Conservation (phyloP, 23 tunicate species). For the Styela clava region DNA sequence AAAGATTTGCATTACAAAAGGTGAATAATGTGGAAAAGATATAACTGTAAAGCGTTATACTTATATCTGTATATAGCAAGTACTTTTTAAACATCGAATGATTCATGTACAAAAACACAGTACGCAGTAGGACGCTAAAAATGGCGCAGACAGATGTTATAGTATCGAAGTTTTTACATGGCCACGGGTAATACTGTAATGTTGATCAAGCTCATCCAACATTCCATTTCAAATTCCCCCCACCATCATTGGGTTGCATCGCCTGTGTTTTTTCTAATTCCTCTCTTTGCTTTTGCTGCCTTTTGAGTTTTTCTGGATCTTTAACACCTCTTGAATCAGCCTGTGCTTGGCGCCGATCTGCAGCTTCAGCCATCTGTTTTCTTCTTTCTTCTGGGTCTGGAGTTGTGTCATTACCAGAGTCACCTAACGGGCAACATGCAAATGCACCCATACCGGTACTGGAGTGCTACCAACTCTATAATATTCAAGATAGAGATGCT, state of each 20-base stretch:
- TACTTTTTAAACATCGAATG: too few relatives aligned
- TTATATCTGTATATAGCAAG: too few relatives aligned
- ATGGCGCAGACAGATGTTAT: too few relatives aligned
- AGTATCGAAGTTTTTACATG: too few relatives aligned
- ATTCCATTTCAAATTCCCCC: not conserved
- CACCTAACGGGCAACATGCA: not conserved
- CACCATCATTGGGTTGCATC: not conserved
- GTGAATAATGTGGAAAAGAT: too few relatives aligned
- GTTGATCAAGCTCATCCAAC: not conserved
- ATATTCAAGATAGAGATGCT: too few relatives aligned
- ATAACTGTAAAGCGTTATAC: too few relatives aligned
- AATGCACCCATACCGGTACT: not conserved
- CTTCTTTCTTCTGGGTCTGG: conserved; percentile 76
- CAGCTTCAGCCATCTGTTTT: conserved; percentile 76
- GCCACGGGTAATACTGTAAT: too few relatives aligned
- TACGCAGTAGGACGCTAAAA: too few relatives aligned
- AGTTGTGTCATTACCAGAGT: conserved; percentile 10
- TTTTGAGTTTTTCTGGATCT: conserved; percentile 63
- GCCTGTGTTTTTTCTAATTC: not conserved
- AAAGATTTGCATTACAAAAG: too few relatives aligned
- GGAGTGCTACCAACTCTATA: too few relatives aligned
- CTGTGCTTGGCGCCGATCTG: conserved; percentile 42
- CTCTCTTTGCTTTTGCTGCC: conserved; percentile 33
- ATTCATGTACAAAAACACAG: too few relatives aligned
- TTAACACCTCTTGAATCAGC: conserved; percentile 64